Base-by-base conservation (phyloP, 2,888 invertebrate species). In the Protophormia terraenovae region DNA sequence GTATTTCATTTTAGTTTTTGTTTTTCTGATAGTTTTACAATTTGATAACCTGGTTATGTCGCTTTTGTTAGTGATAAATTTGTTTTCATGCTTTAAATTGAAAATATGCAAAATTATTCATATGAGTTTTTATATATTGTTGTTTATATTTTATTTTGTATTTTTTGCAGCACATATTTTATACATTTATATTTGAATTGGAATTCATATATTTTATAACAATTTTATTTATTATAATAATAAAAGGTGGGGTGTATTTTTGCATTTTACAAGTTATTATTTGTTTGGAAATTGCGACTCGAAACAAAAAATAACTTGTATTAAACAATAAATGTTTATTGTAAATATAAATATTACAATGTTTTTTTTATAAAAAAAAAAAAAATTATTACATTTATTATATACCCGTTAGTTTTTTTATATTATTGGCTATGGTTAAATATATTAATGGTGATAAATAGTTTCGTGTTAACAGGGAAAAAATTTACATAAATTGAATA, bases 31-130 rank as follows among this genome's bases (percentile, higher is more conserved):
- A 75, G 75, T 75, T 76, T 75, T 60, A 71, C 62, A 82, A n/a
- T 82, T 67, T 83, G 83, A 79, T 79, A 83, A 83, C 72, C 78
- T 75, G 78, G 72, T 83, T 79, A 83, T 83, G 78, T 83, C 83
- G 78, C 73, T 75, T 78, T 79, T 67, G 83, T 79, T 83, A 55
- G 83, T 73, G 78, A 84, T 84, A 84, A 69, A 84, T 84, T 84
- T 79, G 64, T 69, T 83, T 83, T 83, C 78, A 75, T 73, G 73
- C 75, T 84, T 69, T 79, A 75, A 79, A 79, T 84, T 79, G 83
- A 62, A 84, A 75, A 79, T 75, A 79, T 84, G 75, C 75, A 79
- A 79, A 83, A 78, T 67, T 77, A 83, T 83, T 73, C 73, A 72
- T 60, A 73, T 41, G 53, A 83, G n/a, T 78, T 60, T 69, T 67